Evolutionary conservation across 2,113 vertebrate species (phyloP).

Genomic region (Orthonyx spaldingii): DNA sequence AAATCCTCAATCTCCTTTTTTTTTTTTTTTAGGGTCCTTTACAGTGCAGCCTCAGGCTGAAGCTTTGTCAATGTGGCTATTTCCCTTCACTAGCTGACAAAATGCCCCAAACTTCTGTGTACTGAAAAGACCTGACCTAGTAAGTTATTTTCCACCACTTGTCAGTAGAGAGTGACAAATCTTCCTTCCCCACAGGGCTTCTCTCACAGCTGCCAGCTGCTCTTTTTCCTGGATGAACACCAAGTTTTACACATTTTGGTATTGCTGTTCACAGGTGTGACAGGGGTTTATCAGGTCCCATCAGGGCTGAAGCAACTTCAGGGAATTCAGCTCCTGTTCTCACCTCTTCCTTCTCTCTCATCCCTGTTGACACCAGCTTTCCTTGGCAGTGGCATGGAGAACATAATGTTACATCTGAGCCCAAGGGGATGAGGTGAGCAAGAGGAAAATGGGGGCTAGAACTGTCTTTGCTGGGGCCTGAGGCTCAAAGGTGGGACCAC

Average conservation of each 20-base stretch:
- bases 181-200: background rate
- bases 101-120: background rate
- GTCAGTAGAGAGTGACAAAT: background rate
- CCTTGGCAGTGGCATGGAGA: background rate
- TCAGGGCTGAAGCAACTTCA: background rate
- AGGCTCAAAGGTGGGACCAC: background rate
- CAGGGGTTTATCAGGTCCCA: background rate
- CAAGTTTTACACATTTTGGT: background rate
- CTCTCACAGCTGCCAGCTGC: background rate
- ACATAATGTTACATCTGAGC: background rate
- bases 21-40: background rate
- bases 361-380: background rate
- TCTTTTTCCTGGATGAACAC: background rate
- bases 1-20: background rate
- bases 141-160: background rate
- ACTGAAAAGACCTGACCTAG: background rate
- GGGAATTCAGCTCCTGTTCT: background rate
- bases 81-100: background rate
- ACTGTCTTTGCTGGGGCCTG: background rate
- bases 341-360: background rate
- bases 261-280: background rate
- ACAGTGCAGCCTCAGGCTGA: background rate
- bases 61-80: fast-evolving
- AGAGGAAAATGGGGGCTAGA: background rate
- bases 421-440: background rate